Evolutionary conservation across 92 coral and sea anemone genomes (phyloP), one percentile per base, ranked within the genome.

Genomic region (Isaurus tuberculatus): DNA sequence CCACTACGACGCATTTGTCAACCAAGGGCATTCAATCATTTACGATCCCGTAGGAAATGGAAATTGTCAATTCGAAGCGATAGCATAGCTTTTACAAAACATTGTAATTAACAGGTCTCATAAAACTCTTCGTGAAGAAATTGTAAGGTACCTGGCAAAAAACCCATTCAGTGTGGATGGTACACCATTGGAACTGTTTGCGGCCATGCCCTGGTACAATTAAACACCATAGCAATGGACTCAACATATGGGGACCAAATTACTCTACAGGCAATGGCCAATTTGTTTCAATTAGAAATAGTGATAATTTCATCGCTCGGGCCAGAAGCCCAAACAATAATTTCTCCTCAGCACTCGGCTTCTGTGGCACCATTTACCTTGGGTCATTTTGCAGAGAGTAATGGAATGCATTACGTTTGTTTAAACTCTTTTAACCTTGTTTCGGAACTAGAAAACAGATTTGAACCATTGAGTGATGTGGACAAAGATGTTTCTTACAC

Each of bases 11-110:
- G 17, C 11, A 64, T 67, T 67, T 43, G 57, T 61, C 43, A 34
- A 48, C 69, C 55, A 36, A 64, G 79, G 69, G 19, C 55, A 68
- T 55, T 26, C 17, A 55, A 44, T 49, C 2, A 27, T 53, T 22
- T 69, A 69, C 37, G 40, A 69, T 31, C 79, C 86, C 7, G 16
- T 19, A 40, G 79, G 69, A n/a, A 69, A 69, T 51, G 53, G 79
- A 19, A 83, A 83, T 44, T 69, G 86, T 66, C 78, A 70, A 65
- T 83, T 83, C 34, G 79, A 68, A 20, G 70, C 86, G 31, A 11
- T 70, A 43, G 43, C 49, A 17, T 31, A 40, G 33, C 40, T 46
- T 37, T 75, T 70, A 36, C 68, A 83, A 42, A 83, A 42, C 33
- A 71, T 83, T 20, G 86, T 70, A 34, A 70, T 83, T 28, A 51